Conservation (phyloP, 2,113 vertebrate genomes). For the Corythaixoides concolor region DNA sequence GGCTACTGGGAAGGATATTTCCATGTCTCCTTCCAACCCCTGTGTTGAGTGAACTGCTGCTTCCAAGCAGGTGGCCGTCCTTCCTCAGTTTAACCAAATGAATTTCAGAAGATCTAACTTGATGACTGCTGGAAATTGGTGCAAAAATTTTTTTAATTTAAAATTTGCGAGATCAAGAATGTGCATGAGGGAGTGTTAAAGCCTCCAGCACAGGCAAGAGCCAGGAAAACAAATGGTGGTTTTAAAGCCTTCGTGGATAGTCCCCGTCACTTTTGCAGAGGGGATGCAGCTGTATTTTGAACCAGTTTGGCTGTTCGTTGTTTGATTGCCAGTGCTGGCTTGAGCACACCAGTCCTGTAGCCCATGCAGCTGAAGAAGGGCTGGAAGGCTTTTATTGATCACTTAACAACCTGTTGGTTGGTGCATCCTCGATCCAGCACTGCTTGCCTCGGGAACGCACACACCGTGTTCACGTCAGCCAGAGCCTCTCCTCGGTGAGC, state of each 20-base stretch:
- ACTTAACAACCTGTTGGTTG: not conserved
- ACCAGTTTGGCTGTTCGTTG: not conserved
- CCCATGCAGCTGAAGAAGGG: not conserved
- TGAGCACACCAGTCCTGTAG: not conserved
- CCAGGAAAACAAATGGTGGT: not conserved
- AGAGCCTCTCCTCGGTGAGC: not conserved
- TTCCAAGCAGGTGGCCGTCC: not conserved
- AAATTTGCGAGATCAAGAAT: not conserved
- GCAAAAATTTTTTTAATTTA: not conserved
- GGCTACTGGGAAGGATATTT: not conserved
- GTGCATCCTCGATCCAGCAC: not conserved
- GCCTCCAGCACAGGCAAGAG: not conserved
- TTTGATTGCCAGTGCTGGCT: not conserved
- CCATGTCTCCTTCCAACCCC: not conserved
- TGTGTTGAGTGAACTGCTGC: not conserved
- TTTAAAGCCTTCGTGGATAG: not conserved
- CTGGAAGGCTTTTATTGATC: not conserved
- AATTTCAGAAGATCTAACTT: not conserved
- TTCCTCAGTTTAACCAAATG: accelerated
- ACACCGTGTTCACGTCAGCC: accelerated
- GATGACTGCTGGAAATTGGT: not conserved
- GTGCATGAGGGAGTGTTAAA: not conserved
- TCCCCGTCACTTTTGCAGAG: not conserved
- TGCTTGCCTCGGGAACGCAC: accelerated
- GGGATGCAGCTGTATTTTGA: not conserved